Conservation (phyloP, 2,797 vertebrate genomes). For the Spinibarbus caldwelli region DNA sequence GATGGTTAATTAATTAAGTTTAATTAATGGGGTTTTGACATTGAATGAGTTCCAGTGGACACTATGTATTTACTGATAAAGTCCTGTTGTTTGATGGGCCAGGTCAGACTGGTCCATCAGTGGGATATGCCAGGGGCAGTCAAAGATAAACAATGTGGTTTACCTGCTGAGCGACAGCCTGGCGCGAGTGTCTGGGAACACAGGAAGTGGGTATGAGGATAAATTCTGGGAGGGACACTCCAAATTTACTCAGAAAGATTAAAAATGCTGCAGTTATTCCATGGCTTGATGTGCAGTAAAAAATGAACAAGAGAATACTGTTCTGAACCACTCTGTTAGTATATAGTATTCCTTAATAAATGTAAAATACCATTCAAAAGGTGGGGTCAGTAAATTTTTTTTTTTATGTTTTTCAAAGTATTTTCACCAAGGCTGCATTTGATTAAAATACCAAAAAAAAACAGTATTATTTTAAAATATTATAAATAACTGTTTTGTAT, state of each 20-base stretch:
- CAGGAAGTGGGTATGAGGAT: slow-evolving; percentile 52
- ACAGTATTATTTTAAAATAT: neutral
- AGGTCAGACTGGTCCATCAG: slow-evolving; percentile 45
- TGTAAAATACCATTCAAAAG: neutral
- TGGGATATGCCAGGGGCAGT: slow-evolving; percentile 45
- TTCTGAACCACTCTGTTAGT: neutral
- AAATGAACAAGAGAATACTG: neutral
- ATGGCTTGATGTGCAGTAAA: neutral
- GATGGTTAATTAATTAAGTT: neutral
- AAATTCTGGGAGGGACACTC: slow-evolving; percentile 34
- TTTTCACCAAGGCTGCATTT: neutral
- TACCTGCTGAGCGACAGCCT: slow-evolving; percentile 54
- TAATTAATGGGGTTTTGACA: neutral
- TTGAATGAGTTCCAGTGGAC: neutral
- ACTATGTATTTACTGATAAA: slow-evolving; percentile 13
- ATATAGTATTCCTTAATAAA: neutral
- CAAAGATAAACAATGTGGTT: slow-evolving; percentile 52
- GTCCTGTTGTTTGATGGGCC: slow-evolving; percentile 39
- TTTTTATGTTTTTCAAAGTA: neutral
- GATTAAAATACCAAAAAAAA: neutral
- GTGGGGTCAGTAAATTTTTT: neutral
- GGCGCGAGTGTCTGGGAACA: slow-evolving; percentile 54
- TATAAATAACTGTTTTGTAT: no score
- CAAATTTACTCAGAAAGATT: slow-evolving; percentile 17
- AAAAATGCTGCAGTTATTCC: slow-evolving; percentile 11